Percentiles rank a stretch among this genome's conserved stretches.
Conservation (phyloP, 2,113 vertebrate species). For the Plectropomus leopardus region DNA sequence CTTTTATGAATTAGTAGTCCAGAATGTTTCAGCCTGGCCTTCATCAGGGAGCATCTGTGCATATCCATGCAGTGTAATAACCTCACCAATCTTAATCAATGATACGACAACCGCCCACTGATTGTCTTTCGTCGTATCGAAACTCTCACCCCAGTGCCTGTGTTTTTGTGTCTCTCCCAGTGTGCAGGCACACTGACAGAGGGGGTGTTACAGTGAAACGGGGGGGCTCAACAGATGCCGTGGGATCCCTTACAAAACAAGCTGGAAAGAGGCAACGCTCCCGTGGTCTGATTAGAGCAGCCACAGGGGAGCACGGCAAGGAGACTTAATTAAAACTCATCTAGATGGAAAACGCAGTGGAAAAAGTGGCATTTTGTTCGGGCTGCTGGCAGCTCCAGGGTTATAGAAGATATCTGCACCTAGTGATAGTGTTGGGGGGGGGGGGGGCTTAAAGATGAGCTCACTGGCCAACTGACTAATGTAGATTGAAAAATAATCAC, state of each 20-base stretch:
- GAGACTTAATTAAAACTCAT: conserved; percentile 85
- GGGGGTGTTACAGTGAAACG: conserved; percentile 31
- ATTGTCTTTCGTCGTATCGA: conserved; percentile 52
- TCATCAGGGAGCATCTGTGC: conserved; percentile 72
- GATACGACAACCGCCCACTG: conserved; percentile 67
- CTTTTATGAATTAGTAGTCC: conserved; percentile 41
- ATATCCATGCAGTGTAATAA: conserved; percentile 64
- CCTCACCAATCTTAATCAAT: conserved; percentile 78
- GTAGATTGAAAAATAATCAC: conserved; percentile 64
- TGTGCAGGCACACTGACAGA: conserved; percentile 38
- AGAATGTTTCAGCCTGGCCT: conserved; percentile 33
- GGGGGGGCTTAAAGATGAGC: conserved; percentile 35
- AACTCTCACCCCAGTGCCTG: conserved; percentile 26
- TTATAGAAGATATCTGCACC: conserved; percentile 63
- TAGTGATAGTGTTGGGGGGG: conserved; percentile 44
- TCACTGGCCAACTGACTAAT: conserved; percentile 54
- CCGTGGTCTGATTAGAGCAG: conserved; percentile 79
- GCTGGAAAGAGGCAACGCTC: conserved; percentile 57
- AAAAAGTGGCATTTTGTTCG: conserved; percentile 68
- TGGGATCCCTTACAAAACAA: conserved; percentile 60
- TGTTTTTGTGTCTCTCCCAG: conserved; percentile 41
- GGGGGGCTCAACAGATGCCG: conserved; percentile 58
- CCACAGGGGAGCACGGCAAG: conserved; percentile 71
- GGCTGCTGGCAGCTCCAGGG: conserved; percentile 54
- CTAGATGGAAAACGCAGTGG: conserved; percentile 78